These are phyloP conservation scores for Alcis repandata DNA, from an alignment of 2,888 invertebrate genomes.

Conservation along the genomic window DNA sequence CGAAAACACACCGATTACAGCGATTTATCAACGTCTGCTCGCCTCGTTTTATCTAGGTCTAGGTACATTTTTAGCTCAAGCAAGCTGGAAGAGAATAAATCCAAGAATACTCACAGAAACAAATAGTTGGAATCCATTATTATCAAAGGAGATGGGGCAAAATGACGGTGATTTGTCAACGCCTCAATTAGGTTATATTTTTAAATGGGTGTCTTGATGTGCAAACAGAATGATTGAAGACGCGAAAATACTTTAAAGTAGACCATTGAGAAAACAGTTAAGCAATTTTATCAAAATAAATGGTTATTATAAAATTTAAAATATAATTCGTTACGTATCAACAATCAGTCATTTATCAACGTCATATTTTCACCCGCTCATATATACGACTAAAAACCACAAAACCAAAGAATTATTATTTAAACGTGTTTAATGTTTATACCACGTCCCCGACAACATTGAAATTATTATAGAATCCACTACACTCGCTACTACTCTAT, in stretches of 20 bases:
- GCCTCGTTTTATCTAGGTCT: slow-evolving; percentile 25
- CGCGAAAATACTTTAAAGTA: not conserved
- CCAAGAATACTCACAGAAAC: slow-evolving; percentile 19
- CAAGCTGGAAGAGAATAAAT: slow-evolving; percentile 27
- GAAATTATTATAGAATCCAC: too few relatives aligned
- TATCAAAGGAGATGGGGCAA: slow-evolving; percentile 21
- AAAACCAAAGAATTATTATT: too few relatives aligned
- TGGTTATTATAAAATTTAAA: too few relatives aligned
- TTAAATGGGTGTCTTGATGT: slow-evolving; percentile 8
- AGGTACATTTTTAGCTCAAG: slow-evolving; percentile 8
- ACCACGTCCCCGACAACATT: too few relatives aligned
- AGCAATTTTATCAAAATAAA: not conserved
- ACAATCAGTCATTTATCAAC: too few relatives aligned
- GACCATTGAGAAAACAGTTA: not conserved
- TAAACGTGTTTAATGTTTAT: too few relatives aligned
- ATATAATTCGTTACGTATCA: too few relatives aligned
- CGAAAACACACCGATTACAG: slow-evolving; percentile 25
- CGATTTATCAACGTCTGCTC: slow-evolving; percentile 30
- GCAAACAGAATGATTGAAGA: not conserved
- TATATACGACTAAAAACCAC: too few relatives aligned
- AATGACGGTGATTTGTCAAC: slow-evolving; percentile 23
- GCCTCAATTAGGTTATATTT: slow-evolving; percentile 17
- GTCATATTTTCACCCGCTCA: too few relatives aligned
- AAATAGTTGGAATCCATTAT: slow-evolving; percentile 32
- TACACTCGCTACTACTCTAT: too few relatives aligned